These are phyloP conservation scores for Hypercompe scribonia DNA, from an alignment of 2,888 invertebrate genomes.

Conservation along the genomic window DNA sequence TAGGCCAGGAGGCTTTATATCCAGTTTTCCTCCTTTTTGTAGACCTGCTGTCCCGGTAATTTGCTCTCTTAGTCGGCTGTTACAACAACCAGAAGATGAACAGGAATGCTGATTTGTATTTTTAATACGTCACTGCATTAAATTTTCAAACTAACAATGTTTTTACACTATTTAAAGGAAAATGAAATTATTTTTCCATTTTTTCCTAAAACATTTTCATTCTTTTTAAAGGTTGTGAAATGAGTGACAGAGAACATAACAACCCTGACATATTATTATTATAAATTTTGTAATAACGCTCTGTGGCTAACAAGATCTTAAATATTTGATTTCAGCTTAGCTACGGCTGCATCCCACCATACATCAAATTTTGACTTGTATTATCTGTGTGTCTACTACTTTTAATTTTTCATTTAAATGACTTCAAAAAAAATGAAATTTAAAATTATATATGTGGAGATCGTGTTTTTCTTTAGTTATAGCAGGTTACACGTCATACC, in stretches of 20 bases:
- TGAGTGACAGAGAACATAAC: slow-evolving; percentile 24
- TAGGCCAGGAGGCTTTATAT: too few species aligned
- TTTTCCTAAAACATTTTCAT: neutral
- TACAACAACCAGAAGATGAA: too few species aligned
- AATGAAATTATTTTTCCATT: neutral
- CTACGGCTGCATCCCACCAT: slow-evolving; percentile 11
- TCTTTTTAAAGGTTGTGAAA: slow-evolving; percentile 15
- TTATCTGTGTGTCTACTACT: neutral
- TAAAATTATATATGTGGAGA: too few species aligned
- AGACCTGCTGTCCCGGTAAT: too few species aligned
- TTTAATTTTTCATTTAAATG: neutral
- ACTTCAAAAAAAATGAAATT: neutral
- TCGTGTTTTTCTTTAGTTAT: too few species aligned
- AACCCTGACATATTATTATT: slow-evolving; percentile 29
- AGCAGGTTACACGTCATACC: too few species aligned
- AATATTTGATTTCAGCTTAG: slow-evolving; percentile 36
- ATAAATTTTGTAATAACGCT: slow-evolving; percentile 37
- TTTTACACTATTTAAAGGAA: too few species aligned
- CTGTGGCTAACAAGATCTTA: slow-evolving; percentile 39
- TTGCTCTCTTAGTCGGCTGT: too few species aligned
- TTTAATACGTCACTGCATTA: too few species aligned
- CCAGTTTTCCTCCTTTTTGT: too few species aligned
- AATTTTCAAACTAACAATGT: too few species aligned
- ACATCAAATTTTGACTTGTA: slow-evolving; percentile 14
- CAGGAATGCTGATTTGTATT: too few species aligned